Base-by-base conservation (phyloP, 1,140 invertebrate genomes). In the Pseudomyrmex dendroicus region DNA sequence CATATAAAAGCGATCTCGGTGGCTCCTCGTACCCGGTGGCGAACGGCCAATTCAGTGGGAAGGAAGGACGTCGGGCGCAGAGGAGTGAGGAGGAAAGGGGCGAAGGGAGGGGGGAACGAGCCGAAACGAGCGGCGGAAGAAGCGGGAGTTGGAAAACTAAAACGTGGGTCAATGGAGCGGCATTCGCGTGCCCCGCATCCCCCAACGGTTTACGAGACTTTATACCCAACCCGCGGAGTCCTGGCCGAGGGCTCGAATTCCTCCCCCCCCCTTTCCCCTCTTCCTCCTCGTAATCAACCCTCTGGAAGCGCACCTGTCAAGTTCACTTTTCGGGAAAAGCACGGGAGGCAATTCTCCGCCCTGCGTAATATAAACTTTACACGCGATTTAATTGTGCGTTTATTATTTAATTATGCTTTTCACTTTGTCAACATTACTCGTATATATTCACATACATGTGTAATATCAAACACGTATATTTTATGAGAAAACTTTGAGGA, bases 131-230 rank as follows among this genome's bases (percentile, higher is more conserved):
- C 20, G 88, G 76, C 52, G 74, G 63, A 68, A 72, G 63, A 68
- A 62, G 66, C 61, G 59, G 82, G 66, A 35, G 54, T 83, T 61
- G 87, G 84, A 84, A 85, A 89, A 90, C 84, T 90, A 35, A 35
- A 90, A 92, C 87, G 83, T 88, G 88, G 84, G 68, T 85, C 89
- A 91, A 91, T 91, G 91, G 90, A 89, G 82, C 91, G 89, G 86
- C 66, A 87, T 86, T 90, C 88, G 90, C 91, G 91, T 93, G 91
- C 90, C 89, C 89, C 56, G 91, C 89, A 91, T 92, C 86, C 80
- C 89, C 84, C 76, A 91, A 15, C 8, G 57, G 25, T 83, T 87
- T 85, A 85, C 82, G 62, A 52, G 22, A 73, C 73, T 48, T 46
- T 46, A 20, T 20, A 57, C 57, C 59, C n/a, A 17, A 44, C 68